Percentiles rank a stretch among this genome's conserved stretches.
Conservation (phyloP, 2,113 vertebrate species). For the Colius striatus region DNA sequence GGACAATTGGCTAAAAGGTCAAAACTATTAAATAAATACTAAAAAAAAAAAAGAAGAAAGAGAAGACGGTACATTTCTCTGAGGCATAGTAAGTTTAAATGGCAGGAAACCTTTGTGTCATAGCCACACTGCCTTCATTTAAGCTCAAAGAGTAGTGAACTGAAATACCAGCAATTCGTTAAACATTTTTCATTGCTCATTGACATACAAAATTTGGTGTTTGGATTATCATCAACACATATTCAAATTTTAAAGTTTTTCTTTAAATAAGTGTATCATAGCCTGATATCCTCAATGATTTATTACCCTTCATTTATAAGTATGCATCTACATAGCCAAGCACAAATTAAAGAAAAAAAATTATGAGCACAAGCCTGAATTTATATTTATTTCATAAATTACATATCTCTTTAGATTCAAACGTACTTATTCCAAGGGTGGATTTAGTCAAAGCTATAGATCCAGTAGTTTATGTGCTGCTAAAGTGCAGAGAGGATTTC, state of each 20-base stretch:
- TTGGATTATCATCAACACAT: neutral
- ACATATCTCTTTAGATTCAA: neutral
- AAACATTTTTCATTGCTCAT: neutral
- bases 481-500: neutral
- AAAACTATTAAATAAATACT: constrained; percentile 79
- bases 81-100: constrained; percentile 46
- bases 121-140: neutral
- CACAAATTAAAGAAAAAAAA: neutral
- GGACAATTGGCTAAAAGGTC: constrained; percentile 79
- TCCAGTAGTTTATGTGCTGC: neutral
- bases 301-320: neutral
- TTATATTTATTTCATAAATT: neutral
- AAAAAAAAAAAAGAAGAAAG: constrained; percentile 36
- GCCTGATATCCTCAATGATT: neutral
- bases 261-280: neutral
- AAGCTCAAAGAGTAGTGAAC: neutral
- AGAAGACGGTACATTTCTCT: constrained; percentile 17
- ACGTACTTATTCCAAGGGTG: neutral
- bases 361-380: neutral
- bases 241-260: neutral
- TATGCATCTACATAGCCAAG: neutral
- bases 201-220: neutral
- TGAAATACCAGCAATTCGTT: neutral
- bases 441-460: neutral
- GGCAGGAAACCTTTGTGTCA: constrained; percentile 33